Conservation (phyloP, 2,797 vertebrate species). For the Scarus forsteni region DNA sequence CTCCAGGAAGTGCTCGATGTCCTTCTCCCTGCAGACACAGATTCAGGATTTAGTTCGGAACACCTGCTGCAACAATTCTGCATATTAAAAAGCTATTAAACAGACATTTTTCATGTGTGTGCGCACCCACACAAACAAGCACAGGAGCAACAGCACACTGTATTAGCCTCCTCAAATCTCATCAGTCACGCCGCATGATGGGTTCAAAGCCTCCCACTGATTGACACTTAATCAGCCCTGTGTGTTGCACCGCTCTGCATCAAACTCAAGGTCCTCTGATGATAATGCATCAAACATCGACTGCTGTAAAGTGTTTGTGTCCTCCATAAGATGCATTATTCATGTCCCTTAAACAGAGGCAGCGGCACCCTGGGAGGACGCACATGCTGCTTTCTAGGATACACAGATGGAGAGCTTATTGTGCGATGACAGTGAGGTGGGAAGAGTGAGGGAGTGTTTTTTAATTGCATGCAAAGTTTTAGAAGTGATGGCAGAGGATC, state of each 20-base stretch:
- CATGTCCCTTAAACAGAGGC: conserved; percentile 41
- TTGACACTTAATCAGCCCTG: conserved; percentile 20
- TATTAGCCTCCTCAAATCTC: conserved; percentile 35
- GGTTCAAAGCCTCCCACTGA: conserved; percentile 24
- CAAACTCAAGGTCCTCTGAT: neutral
- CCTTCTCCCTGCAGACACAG: conserved; percentile 89
- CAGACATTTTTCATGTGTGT: conserved; percentile 11
- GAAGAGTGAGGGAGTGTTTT: conserved; percentile 18
- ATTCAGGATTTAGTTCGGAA: neutral
- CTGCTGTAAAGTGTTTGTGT: conserved; percentile 9
- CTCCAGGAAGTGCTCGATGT: conserved; percentile 97
- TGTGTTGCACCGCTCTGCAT: conserved; percentile 10
- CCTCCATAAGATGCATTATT: conserved; percentile 59
- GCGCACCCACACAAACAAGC: conserved; percentile 7
- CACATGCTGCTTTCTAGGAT: conserved; percentile 26
- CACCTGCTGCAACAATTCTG: conserved; percentile 16
- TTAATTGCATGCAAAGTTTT: conserved; percentile 21
- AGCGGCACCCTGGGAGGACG: conserved; percentile 35
- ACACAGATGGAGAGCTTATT: conserved; percentile 58
- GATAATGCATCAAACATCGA: conserved; percentile 15
- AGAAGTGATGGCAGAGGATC: neutral
- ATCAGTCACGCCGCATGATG: conserved; percentile 42
- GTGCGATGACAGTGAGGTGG: neutral
- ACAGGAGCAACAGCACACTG: neutral
- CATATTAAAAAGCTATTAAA: neutral